Evolutionary conservation across 1,140 invertebrate species (phyloP).

Genomic region (Drosophila kohkoa): DNA sequence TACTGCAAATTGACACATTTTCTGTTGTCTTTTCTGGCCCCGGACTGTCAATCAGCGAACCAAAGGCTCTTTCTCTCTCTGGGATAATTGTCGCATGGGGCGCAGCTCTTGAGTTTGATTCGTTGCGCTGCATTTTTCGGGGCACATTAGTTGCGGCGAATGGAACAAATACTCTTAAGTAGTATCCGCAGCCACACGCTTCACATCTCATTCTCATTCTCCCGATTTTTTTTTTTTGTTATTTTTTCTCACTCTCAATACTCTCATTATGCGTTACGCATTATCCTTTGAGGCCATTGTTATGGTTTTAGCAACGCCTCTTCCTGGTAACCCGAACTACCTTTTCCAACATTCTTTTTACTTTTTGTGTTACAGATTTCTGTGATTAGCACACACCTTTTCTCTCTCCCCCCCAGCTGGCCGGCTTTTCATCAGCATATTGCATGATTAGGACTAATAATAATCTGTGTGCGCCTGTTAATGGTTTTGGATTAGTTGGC

Average conservation of each 20-base stretch:
- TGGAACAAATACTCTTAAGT: slow-evolving; percentile 6
- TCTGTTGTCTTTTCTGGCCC: slow-evolving; percentile 33
- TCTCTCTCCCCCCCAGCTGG: slow-evolving; percentile 3
- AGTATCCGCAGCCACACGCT: slow-evolving; percentile 19
- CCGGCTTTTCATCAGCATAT: slow-evolving; percentile 46
- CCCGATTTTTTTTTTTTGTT: background rate
- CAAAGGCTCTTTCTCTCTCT: background rate
- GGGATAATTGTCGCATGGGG: slow-evolving; percentile 42
- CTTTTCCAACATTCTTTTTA: slow-evolving; percentile 33
- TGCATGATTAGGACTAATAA: slow-evolving; percentile 75
- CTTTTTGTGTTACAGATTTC: slow-evolving; percentile 64
- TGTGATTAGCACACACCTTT: slow-evolving; percentile 59
- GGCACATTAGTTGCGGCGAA: slow-evolving; percentile 39
- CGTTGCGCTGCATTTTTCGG: slow-evolving; percentile 62
- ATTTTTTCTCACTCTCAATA: slow-evolving; percentile 26
- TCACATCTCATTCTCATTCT: slow-evolving; percentile 21
- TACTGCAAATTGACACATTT: slow-evolving; percentile 81
- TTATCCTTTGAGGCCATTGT: slow-evolving; percentile 70
- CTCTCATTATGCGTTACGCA: slow-evolving; percentile 66
- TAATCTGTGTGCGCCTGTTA: slow-evolving; percentile 66
- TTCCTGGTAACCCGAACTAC: slow-evolving; percentile 76
- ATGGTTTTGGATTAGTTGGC: slow-evolving; percentile 51
- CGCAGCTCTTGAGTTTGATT: slow-evolving; percentile 56
- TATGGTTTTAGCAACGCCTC: slow-evolving; percentile 69
- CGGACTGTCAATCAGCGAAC: slow-evolving; percentile 33